Evolutionary conservation across 1,140 invertebrate species (phyloP), one percentile per base, ranked within the genome.

Genomic region (Drosophila lacteicornis): DNA sequence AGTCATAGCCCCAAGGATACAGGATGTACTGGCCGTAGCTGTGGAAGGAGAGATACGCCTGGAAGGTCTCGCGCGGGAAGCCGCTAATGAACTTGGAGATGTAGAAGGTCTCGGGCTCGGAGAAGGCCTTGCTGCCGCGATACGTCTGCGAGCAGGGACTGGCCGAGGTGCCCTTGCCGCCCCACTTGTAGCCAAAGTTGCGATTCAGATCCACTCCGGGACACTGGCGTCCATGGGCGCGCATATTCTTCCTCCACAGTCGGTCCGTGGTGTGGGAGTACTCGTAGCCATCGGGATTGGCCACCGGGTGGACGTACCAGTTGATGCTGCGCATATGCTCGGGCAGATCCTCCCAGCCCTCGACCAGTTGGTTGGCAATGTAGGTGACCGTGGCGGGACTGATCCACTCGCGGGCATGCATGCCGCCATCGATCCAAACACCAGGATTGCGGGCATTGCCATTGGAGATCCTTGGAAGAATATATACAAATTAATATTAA

Each of bases 401-500:
- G 62, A 99, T 98, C 98, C 98, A 99, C 94, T 99, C 98, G 38
- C 98, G 93, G 0, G 97, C 97, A 85, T 99, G 98, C 82, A 98
- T 97, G 13, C 97, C 97, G 93, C 94, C 94, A 84, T 96, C 95
- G 51, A 95, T 94, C 93, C 95, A 95, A n/a, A 95, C 92, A 2
- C 94, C 94, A 66, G 95, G 94, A 82, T 95, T 95, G 5, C 90
- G 93, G 22, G 93, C 69, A 46, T 95, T 94, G 15, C 95, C 94
- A 83, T 95, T 94, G 3, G 96, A 96, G 40, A 97, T 96, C 66
- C 95, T 94, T 9, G 3, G 6, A 2, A 0, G 2, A 49, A 5
- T 7, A 17, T 30, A 40, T 3, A 4, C 15, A 3, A 12, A 38
- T 36, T 19, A 2, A 11, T 30, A 27, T 27, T 27, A 27, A 27